Base-by-base conservation (phyloP, 2,888 invertebrate species). In the Acleris laterana region DNA sequence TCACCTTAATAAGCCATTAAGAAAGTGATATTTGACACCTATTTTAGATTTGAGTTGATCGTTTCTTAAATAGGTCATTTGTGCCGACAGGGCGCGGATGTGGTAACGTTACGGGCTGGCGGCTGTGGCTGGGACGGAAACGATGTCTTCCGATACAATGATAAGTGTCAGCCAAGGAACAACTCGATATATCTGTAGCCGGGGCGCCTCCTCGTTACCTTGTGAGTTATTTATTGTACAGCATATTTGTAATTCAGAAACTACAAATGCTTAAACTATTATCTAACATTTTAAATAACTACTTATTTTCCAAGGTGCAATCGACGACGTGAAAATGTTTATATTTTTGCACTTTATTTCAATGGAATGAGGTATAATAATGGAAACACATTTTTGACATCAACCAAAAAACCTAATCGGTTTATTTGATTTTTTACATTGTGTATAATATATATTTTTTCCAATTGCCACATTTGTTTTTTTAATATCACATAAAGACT, bases 101-200 rank as follows among this genome's bases (percentile, higher is more conserved):
- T 49, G 49, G 38, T 48, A 32, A 56, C 50, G 50, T 63, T 38
- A 38, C 48, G 38, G 32, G 49, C 49, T 32, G 65, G 55, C 42
- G 60, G 17, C 55, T 44, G 20, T 32, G 44, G 22, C 55, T 42
- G 46, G 60, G 50, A 28, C 49, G 65, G 61, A 65, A 65, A 61
- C 56, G 60, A 56, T 19, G 44, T 60, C 49, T 65, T 56, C 60
- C 65, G 44, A 61, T 65, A 60, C 55, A 28, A 28, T 55, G 60
- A 49, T 59, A 60, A 56, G 55, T 56, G 44, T 17, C 44, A 46
- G 42, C 60, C 49, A 46, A 61, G 55, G 44, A 56, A n/a, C 49
- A 62, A n/a, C 49, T 13, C 19, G 11, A 49, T 49, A 49, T 20
- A 49, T 38, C 13, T 13, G 49, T 4, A 20, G 17, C 20, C 11